Conservation (phyloP, 1,140 invertebrate genomes). For the Drusus annulatus region DNA sequence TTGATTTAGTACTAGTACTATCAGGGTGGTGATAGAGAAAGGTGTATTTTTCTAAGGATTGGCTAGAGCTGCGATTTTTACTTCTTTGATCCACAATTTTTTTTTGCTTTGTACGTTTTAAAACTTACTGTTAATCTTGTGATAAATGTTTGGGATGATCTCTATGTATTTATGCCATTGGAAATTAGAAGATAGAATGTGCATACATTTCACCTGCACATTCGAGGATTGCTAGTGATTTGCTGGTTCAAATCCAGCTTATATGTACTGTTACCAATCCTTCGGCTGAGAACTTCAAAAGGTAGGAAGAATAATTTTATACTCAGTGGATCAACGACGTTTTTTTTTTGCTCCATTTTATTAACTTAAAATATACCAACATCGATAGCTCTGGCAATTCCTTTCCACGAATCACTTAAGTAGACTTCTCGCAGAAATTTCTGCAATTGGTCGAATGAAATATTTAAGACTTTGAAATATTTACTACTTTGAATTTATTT, state of each 20-base stretch:
- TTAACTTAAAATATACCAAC: no score
- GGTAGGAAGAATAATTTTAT: slow-evolving; percentile 37
- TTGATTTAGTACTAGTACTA: neutral
- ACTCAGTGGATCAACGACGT: slow-evolving; percentile 37
- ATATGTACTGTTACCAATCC: neutral
- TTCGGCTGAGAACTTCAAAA: slow-evolving; percentile 17
- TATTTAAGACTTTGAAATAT: slow-evolving; percentile 45
- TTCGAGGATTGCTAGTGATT: no score
- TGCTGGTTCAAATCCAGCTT: slow-evolving; percentile 10
- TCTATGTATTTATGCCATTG: neutral
- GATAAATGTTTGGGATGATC: neutral
- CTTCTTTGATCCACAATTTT: slow-evolving; percentile 38
- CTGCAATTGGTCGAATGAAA: slow-evolving; percentile 41
- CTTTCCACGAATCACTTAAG: slow-evolving; percentile 28
- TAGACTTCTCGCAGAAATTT: slow-evolving; percentile 16
- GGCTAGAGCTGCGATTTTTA: slow-evolving; percentile 21
- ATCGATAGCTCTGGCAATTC: slow-evolving; percentile 23
- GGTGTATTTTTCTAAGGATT: neutral
- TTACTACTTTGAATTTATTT: slow-evolving; percentile 24
- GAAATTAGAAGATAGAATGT: no score
- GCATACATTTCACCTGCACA: no score
- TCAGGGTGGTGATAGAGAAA: neutral
- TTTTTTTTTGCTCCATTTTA: neutral
- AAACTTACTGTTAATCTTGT: no score
- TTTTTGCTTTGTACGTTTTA: neutral